Conservation (phyloP, 2,113 vertebrate species). For the Emydocephalus ijimae region DNA sequence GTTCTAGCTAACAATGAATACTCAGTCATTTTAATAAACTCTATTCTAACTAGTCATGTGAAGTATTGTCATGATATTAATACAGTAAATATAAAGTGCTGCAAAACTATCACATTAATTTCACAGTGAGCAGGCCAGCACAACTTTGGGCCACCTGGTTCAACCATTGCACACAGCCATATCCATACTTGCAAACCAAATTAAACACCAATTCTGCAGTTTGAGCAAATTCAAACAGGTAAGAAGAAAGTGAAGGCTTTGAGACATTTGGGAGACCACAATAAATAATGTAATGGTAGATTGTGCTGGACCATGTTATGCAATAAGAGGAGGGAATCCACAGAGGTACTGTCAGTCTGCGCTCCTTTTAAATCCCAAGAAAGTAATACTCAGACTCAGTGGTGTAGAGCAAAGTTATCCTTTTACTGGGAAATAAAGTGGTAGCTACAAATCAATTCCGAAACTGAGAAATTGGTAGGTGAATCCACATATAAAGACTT, state of each 20-base stretch:
- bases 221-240: background rate
- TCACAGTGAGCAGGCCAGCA: background rate
- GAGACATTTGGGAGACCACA: background rate
- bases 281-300: too few species aligned
- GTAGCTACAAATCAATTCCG: too few species aligned
- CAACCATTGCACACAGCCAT: background rate
- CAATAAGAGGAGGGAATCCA: background rate
- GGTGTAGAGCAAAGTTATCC: too few species aligned
- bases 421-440: too few species aligned
- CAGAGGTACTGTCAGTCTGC: too few species aligned
- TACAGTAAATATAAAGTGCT: slow-evolving; percentile 39
- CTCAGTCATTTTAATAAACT: slow-evolving; percentile 68
- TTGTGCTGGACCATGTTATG: background rate
- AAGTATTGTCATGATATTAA: slow-evolving; percentile 63
- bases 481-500: too few species aligned
- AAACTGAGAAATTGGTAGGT: too few species aligned
- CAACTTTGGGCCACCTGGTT: background rate
- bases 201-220: background rate
- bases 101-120: background rate
- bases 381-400: too few species aligned
- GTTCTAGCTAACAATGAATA: slow-evolving; percentile 64
- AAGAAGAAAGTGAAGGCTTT: background rate
- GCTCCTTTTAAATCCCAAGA: too few species aligned
- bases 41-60: slow-evolving; percentile 59
- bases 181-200: too few species aligned